Evolutionary conservation across 2,888 invertebrate genomes (phyloP).

Genomic region (Cosmopolites sordidus): DNA sequence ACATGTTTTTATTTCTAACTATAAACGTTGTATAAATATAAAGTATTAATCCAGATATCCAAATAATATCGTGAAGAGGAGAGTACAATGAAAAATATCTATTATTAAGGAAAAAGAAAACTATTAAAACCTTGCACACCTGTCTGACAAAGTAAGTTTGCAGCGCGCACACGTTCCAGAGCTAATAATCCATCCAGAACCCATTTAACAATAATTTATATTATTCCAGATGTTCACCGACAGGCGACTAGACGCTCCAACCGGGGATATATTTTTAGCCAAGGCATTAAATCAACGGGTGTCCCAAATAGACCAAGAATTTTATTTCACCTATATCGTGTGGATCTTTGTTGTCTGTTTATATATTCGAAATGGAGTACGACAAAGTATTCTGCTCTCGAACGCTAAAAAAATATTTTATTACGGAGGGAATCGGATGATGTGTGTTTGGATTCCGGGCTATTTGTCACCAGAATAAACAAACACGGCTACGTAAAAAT

Average conservation of each 20-base stretch:
- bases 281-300: constrained; percentile 11
- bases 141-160: neutral
- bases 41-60: no score
- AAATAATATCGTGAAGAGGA: no score
- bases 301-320: constrained; percentile 4
- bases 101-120: no score
- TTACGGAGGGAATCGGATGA: neutral
- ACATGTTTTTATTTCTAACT: no score
- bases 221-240: constrained; percentile 36
- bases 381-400: neutral
- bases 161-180: neutral
- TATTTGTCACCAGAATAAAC: constrained; percentile 1
- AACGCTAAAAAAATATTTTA: constrained; percentile 15
- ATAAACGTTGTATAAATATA: no score
- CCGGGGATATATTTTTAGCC: constrained; percentile 15
- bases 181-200: neutral
- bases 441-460: neutral
- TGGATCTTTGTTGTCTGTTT: constrained; percentile 13
- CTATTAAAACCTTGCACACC: neutral
- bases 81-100: no score
- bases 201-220: constrained; percentile 33
- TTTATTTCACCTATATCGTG: constrained; percentile 18
- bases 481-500: neutral
- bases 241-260: constrained; percentile 17
- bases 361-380: neutral